Evolutionary conservation across 1,140 invertebrate genomes (phyloP).

Genomic region (Nomia melanderi): DNA sequence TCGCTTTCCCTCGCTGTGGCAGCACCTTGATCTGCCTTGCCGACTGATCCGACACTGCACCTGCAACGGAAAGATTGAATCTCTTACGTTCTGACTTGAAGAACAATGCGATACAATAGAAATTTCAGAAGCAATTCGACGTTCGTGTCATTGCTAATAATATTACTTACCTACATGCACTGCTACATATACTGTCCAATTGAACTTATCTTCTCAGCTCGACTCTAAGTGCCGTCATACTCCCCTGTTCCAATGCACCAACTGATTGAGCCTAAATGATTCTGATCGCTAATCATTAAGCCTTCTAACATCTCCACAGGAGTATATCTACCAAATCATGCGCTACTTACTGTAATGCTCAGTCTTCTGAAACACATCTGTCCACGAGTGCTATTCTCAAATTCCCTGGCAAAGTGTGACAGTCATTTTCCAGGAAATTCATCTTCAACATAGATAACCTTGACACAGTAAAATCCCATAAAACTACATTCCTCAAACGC

Average conservation of each 20-base stretch:
- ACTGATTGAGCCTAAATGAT: conserved; percentile 77
- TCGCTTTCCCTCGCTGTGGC: too few relatives aligned
- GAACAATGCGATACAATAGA: background rate
- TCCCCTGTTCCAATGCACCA: conserved; percentile 70
- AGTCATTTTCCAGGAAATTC: too few relatives aligned
- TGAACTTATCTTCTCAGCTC: conserved; percentile 38
- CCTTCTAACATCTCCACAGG: background rate
- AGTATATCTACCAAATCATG: background rate
- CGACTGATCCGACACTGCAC: background rate
- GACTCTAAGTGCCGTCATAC: conserved; percentile 61
- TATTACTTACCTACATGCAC: background rate
- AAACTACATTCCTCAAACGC: too few relatives aligned
- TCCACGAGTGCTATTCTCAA: background rate
- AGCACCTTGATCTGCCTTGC: too few relatives aligned
- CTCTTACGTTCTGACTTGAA: background rate
- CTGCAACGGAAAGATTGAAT: too few relatives aligned
- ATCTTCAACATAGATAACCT: too few relatives aligned
- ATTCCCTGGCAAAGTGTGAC: too few relatives aligned
- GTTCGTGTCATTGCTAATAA: background rate
- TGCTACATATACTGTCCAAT: background rate
- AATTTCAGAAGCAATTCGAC: background rate
- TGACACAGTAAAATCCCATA: background rate
- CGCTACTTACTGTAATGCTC: background rate
- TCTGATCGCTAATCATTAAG: conserved; percentile 71
- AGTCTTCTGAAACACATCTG: background rate